Evolutionary conservation across 2,888 invertebrate genomes (phyloP), one percentile per base, ranked within the genome.

Genomic region (Sminthurides aquaticus): DNA sequence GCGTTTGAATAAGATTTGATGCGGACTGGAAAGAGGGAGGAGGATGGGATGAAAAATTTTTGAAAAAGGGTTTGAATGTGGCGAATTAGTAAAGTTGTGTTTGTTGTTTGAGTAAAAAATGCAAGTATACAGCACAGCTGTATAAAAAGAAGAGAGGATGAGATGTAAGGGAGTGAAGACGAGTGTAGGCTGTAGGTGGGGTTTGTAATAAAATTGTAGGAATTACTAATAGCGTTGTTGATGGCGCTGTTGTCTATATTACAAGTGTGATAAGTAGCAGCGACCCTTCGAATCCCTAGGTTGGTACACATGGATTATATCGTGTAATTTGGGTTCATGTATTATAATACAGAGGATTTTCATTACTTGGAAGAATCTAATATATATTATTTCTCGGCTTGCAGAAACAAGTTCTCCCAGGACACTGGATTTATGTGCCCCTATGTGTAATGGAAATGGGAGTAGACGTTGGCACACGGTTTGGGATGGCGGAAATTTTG

Each of bases 81-180:
- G n/a, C n/a, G n/a, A n/a, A n/a, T n/a, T n/a, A n/a, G n/a, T n/a
- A n/a, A n/a, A n/a, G n/a, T n/a, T n/a, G n/a, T n/a, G n/a, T n/a
- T n/a, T n/a, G n/a, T n/a, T n/a, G n/a, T n/a, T n/a, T n/a, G n/a
- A n/a, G n/a, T n/a, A 54, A 5, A 54, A 54, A 54, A 22, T 54
- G n/a, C 34, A 57, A 52, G 28, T 49, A 18, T 25, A 63, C 63
- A 63, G 63, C 63, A 63, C 63, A 63, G 63, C 63, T 63, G 63
- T 52, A 49, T 43, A 43, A 43, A 18, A 43, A n/a, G n/a, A n/a
- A n/a, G n/a, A n/a, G n/a, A n/a, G n/a, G n/a, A n/a, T n/a, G n/a
- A n/a, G n/a, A n/a, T n/a, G n/a, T n/a, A n/a, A n/a, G n/a, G n/a
- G n/a, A n/a, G n/a, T n/a, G n/a, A n/a, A n/a, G n/a, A n/a, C n/a